phyloP scores from a whole-genome alignment of 2,888 invertebrate species.

The Drosophila paranaensis region DNA sequence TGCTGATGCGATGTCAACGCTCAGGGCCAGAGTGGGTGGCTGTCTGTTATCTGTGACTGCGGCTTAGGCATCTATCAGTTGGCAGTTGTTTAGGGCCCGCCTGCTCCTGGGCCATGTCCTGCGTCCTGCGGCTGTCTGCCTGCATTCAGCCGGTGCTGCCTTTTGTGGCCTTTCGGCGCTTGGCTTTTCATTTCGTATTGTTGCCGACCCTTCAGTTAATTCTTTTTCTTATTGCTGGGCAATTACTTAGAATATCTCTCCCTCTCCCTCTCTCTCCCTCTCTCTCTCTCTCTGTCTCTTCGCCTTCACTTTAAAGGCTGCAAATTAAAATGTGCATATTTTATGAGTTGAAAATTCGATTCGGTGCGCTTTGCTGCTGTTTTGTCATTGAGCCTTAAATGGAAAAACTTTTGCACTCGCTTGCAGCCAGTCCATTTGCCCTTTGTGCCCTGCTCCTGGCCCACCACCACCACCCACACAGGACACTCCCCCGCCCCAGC shows the following conservation, averaged over 20 bases:
- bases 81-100: constrained; percentile 14
- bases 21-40: neutral
- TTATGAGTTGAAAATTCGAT: constrained; percentile 50
- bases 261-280: neutral
- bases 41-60: constrained; percentile 20
- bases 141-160: constrained; percentile 23
- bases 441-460: neutral
- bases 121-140: constrained; percentile 10
- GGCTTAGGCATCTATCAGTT: constrained; percentile 42
- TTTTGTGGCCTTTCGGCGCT: constrained; percentile 19
- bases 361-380: constrained; percentile 48
- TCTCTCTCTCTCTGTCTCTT: neutral
- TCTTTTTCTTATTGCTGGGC: constrained; percentile 15
- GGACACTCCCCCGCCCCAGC: neutral
- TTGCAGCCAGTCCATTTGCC: constrained; percentile 28
- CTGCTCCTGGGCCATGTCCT: constrained; percentile 6
- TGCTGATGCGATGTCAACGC: constrained; percentile 45
- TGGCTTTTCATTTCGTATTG: constrained; percentile 40
- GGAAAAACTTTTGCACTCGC: constrained; percentile 40
- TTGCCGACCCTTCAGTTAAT: neutral
- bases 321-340: constrained; percentile 64
- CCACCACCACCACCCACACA: neutral
- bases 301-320: constrained; percentile 33
- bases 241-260: constrained; percentile 37
- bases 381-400: constrained; percentile 60